A percentile compares a stretch with the other conserved stretches of the same genome.
These are phyloP conservation scores for Anarhynchus alexandrinus DNA, from an alignment of 2,113 vertebrate species.

Conservation along the genomic window DNA sequence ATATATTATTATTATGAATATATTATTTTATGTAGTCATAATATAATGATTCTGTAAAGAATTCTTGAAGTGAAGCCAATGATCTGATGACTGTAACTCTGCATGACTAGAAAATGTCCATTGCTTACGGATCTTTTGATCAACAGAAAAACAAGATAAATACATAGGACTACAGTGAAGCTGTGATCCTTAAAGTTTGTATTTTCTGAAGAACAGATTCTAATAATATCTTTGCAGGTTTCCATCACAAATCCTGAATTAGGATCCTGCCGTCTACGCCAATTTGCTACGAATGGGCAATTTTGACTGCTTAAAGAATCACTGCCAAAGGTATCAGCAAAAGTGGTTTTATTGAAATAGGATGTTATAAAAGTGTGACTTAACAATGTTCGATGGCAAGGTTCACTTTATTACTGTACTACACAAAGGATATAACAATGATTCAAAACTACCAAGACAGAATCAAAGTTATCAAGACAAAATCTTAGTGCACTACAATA, in stretches of 20 bases:
- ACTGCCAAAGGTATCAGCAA: not conserved
- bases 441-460: not conserved
- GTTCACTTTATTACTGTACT: not conserved
- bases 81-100: not conserved
- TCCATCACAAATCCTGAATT: not conserved
- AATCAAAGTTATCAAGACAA: not conserved
- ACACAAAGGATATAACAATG: not conserved
- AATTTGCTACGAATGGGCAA: not conserved
- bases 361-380: not conserved
- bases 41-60: not conserved
- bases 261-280: not conserved
- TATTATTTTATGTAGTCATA: not conserved
- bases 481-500: not conserved
- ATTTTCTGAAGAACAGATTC: not conserved
- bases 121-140: not conserved
- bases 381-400: not conserved
- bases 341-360: not conserved
- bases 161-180: not conserved
- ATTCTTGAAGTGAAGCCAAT: not conserved
- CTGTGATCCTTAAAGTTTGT: accelerated
- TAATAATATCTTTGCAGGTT: not conserved
- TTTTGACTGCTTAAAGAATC: not conserved
- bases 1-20: no score
- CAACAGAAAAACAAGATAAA: not conserved
- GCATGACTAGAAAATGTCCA: not conserved